Evolutionary conservation across 2,888 invertebrate genomes (phyloP).

Genomic region (Melanargia galathea): DNA sequence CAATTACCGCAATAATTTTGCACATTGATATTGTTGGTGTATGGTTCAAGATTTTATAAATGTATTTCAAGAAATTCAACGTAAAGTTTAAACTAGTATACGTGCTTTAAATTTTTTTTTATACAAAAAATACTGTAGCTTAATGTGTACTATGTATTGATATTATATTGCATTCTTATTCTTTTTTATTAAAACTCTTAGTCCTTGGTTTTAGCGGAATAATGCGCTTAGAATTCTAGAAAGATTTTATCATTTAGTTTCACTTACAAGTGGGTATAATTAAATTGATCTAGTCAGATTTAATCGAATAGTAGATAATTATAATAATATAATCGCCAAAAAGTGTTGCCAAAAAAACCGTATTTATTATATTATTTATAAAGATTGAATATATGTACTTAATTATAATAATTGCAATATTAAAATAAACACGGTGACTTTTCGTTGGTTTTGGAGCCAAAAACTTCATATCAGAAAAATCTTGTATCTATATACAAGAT

Average conservation of each 20-base stretch:
- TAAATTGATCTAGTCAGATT: conserved; percentile 34
- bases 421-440: too few relatives aligned
- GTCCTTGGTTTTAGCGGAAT: not conserved
- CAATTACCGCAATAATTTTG: not conserved
- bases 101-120: too few relatives aligned
- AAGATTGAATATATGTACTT: too few relatives aligned
- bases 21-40: not conserved
- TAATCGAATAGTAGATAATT: conserved; percentile 24
- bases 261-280: conserved; percentile 10
- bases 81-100: too few relatives aligned
- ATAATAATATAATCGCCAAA: conserved; percentile 22
- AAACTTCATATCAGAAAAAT: too few relatives aligned
- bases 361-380: conserved; percentile 15
- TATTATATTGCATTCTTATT: not conserved
- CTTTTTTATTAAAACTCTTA: not conserved
- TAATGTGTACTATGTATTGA: too few relatives aligned
- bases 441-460: too few relatives aligned
- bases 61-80: too few relatives aligned
- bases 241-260: not conserved
- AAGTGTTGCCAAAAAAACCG: conserved; percentile 30
- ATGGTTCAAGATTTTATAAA: not conserved
- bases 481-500: too few relatives aligned
- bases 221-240: not conserved
- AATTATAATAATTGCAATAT: too few relatives aligned
- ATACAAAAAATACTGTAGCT: too few relatives aligned